A percentile compares a stretch with the other conserved stretches of the same genome.
phyloP scores from a whole-genome alignment of 2,113 vertebrate species.

The Psilopogon haemacephalus region DNA sequence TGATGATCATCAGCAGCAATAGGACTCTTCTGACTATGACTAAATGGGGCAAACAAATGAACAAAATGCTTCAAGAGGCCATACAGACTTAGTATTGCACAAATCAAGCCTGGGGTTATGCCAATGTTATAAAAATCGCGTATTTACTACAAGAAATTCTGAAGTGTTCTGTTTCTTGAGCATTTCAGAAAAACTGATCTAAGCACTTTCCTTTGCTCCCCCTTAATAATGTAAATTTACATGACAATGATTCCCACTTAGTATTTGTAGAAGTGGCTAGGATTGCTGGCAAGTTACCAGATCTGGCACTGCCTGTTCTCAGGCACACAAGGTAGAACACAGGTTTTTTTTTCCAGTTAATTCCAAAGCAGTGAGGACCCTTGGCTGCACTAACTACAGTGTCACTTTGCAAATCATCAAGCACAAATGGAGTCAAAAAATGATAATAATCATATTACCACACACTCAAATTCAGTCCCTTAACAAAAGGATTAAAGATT shows the following conservation, averaged over 20 bases:
- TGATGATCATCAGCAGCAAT: not conserved
- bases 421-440: not conserved
- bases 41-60: not conserved
- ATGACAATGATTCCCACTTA: not conserved
- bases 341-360: not conserved
- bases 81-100: not conserved
- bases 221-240: not conserved
- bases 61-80: not conserved
- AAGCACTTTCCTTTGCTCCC: not conserved
- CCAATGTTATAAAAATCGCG: not conserved
- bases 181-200: not conserved
- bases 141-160: not conserved
- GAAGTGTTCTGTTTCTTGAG: not conserved
- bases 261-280: not conserved
- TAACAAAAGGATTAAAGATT: not conserved
- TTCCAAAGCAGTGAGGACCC: not conserved
- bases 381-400: fast-evolving
- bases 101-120: not conserved
- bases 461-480: not conserved
- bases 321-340: not conserved
- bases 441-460: not conserved
- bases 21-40: not conserved
- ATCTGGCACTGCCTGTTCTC: not conserved
- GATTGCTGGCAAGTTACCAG: not conserved
- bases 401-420: not conserved